Evolutionary conservation across 1,140 invertebrate species (phyloP), one percentile per base, ranked within the genome.

Genomic region (Gonioctena quinquepunctata): DNA sequence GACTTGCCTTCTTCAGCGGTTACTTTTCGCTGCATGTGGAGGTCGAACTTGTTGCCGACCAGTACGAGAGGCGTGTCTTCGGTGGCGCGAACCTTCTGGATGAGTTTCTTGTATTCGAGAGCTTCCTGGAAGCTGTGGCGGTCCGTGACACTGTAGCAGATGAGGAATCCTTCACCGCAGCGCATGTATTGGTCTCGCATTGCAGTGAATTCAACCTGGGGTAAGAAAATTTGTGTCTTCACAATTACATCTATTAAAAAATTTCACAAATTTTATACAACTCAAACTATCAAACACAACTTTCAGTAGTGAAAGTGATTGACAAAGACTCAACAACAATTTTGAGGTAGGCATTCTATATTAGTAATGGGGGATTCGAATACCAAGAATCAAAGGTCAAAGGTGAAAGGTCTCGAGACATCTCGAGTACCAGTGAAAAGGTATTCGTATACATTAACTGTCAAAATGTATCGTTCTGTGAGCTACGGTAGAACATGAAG

Each of bases 141-240:
- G 83, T 94, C 92, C 1, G 91, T 93, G 66, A 94, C 92, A 6
- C 91, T 93, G 78, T 94, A 93, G 82, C 92, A 93, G 66, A 93
- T 90, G 81, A 99, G 91, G 84, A 99, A 99, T 56, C 97, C 97
- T 84, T 99, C 97, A 2, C 97, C 97, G 70, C 96, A 97, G 70
- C 96, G 87, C 96, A 98, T 98, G 80, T 99, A 99, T 86, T 98
- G 96, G 84, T 99, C 96, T 72, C 96, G 87, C 96, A 98, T 97
- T 19, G 96, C 96, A 81, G 95, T 97, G 83, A 93, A 95, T 87
- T 92, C 91, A 72, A 94, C 92, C 90, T 93, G 81, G 22, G 56
- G 68, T 3, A 27, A n/a, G 13, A 42, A n/a, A 42, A 42, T 8
- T 8, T n/a, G n/a, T n/a, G 2, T 42, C 33, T 1, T 1, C 33